phyloP scores from a whole-genome alignment of 2,113 vertebrate genomes.

The Leptosomus discolor region DNA sequence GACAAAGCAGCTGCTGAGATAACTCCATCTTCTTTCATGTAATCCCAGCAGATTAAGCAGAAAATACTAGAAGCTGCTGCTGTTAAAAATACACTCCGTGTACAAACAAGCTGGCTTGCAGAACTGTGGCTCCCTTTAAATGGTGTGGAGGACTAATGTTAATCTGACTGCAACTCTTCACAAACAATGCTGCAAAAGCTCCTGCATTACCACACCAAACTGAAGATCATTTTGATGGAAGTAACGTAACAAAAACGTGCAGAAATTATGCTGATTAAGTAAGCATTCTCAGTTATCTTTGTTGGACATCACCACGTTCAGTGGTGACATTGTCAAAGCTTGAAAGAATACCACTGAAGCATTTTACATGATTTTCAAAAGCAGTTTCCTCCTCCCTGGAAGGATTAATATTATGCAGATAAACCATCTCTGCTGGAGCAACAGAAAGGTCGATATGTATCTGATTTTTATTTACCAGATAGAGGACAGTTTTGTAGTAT shows the following conservation, averaged over 20 bases:
- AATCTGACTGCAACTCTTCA: not conserved
- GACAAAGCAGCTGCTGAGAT: not conserved
- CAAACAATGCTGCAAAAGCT: constrained; percentile 18
- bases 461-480: constrained; percentile 8
- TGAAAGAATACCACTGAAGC: not conserved
- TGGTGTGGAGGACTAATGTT: not conserved
- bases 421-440: constrained; percentile 16
- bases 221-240: not conserved
- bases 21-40: not conserved
- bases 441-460: not conserved
- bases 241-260: not conserved
- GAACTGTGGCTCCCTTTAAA: not conserved
- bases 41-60: not conserved
- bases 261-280: not conserved
- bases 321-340: not conserved
- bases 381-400: not conserved
- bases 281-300: not conserved
- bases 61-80: not conserved
- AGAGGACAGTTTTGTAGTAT: not conserved
- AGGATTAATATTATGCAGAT: constrained; percentile 23
- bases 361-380: constrained; percentile 12
- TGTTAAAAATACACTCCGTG: not conserved
- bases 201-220: not conserved
- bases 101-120: not conserved
- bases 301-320: not conserved